Conservation (phyloP, 2,113 vertebrate species). For the Oenanthe oenanthe region DNA sequence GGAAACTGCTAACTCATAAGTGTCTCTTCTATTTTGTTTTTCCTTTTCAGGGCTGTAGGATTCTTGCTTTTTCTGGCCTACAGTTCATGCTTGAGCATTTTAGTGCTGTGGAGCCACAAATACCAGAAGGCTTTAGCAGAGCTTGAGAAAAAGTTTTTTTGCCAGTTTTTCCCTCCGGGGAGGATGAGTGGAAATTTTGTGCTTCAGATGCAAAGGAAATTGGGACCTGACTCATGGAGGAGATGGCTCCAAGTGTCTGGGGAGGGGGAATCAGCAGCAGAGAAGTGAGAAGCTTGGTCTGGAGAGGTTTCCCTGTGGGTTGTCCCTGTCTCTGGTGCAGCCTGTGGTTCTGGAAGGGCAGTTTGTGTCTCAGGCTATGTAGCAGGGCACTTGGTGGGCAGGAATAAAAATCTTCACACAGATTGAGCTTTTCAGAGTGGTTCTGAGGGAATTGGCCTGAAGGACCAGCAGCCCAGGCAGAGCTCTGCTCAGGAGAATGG, state of each 20-base stretch:
- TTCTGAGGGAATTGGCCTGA: not conserved
- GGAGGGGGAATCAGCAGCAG: not conserved
- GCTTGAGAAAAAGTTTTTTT: not conserved
- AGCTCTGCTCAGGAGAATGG: not conserved
- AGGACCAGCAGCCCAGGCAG: not conserved
- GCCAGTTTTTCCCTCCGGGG: not conserved
- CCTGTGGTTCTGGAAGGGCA: not conserved
- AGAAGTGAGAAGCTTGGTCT: not conserved
- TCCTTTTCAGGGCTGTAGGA: not conserved
- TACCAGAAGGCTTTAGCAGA: not conserved
- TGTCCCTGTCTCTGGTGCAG: not conserved
- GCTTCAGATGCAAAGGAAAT: not conserved
- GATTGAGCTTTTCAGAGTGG: not conserved
- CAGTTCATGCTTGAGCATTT: not conserved
- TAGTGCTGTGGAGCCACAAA: not conserved
- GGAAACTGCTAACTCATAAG: not conserved
- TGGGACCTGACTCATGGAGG: not conserved
- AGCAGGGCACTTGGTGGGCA: not conserved
- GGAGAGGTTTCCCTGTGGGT: not conserved
- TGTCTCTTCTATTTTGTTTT: not conserved
- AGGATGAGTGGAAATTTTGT: not conserved
- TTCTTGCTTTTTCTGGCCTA: not conserved
- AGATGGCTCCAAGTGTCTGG: not conserved
- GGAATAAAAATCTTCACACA: not conserved
- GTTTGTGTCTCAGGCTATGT: not conserved